Evolutionary conservation across 2,888 invertebrate species (phyloP).

Genomic region (Troides oblongomaculatus): DNA sequence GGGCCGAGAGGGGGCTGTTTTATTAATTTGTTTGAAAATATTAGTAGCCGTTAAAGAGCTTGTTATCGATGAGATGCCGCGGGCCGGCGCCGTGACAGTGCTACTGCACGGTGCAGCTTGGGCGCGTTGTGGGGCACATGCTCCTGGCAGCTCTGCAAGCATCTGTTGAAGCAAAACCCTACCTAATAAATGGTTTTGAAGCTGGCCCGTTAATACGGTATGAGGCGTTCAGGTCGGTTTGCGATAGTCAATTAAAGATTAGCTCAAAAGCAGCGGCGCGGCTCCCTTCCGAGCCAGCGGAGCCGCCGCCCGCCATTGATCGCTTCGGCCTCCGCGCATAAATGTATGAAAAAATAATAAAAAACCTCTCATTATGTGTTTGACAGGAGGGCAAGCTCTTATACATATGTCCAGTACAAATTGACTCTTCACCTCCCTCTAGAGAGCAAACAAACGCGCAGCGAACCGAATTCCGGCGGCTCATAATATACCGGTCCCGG

Average conservation of each 20-base stretch:
- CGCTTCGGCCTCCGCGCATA: conserved; percentile 36
- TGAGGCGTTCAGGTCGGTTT: neutral
- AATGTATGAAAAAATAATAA: conserved; percentile 45
- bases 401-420: conserved; percentile 40
- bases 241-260: neutral
- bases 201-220: neutral
- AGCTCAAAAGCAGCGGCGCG: neutral
- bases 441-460: conserved; percentile 20
- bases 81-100: no score
- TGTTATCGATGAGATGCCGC: no score
- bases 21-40: no score
- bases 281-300: conserved; percentile 14
- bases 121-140: no score
- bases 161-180: no score
- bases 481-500: conserved; percentile 44
- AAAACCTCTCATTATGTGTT: conserved; percentile 64
- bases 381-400: conserved; percentile 56
- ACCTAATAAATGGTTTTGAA: no score
- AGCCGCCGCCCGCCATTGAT: conserved; percentile 42
- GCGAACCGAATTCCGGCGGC: conserved; percentile 37
- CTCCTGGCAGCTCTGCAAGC: no score
- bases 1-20: no score
- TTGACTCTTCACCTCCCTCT: conserved; percentile 41
- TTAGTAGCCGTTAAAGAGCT: no score
- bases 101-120: no score